A percentile compares a stretch with the other conserved stretches of the same genome.
These are phyloP conservation scores for Eurystomus glaucurus DNA, from an alignment of 2,797 vertebrate species.

Conservation along the genomic window DNA sequence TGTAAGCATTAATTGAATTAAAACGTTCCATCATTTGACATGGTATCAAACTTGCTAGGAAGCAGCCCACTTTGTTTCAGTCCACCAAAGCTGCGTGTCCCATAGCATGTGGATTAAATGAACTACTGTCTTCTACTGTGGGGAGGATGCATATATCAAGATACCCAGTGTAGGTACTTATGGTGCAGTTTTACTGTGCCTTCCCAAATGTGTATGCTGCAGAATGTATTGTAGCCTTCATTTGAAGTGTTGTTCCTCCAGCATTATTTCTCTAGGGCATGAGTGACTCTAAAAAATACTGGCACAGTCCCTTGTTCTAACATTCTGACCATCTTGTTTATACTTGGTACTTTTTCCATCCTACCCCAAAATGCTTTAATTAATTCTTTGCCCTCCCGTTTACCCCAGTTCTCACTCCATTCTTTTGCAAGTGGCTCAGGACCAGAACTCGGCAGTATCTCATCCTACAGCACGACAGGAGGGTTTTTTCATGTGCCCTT, in stretches of 20 bases:
- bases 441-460: background rate
- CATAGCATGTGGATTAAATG: background rate
- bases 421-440: background rate
- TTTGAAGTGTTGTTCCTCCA: background rate
- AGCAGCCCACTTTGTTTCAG: background rate
- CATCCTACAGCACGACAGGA: rapidly evolving
- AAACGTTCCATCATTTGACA: background rate
- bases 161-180: background rate
- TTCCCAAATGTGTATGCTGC: background rate
- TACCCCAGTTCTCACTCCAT: background rate
- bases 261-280: background rate
- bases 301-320: background rate
- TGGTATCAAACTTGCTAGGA: background rate
- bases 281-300: background rate
- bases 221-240: background rate
- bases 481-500: background rate
- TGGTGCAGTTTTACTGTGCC: rapidly evolving
- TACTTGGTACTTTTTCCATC: background rate
- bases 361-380: background rate
- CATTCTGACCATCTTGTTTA: background rate
- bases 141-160: background rate
- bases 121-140: background rate
- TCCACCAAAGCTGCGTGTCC: background rate
- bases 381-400: background rate
- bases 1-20: background rate